phyloP scores from a whole-genome alignment of 2,113 vertebrate genomes.

The Labeo rohita region DNA sequence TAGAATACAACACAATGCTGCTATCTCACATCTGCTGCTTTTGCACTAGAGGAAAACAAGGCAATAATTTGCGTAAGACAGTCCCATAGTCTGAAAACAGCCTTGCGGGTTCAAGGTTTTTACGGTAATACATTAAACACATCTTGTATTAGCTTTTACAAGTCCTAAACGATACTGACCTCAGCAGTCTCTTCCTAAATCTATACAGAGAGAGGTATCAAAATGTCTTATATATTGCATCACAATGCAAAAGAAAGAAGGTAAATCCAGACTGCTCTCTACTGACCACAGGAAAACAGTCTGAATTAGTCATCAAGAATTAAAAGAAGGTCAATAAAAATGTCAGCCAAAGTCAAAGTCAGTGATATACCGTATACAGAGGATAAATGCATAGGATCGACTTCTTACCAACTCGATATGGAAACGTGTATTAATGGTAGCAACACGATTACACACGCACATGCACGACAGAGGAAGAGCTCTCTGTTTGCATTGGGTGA shows the following conservation, averaged over 20 bases:
- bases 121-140: not conserved
- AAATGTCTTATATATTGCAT: slow-evolving; percentile 36
- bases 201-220: slow-evolving; percentile 23
- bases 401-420: not conserved
- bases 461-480: not conserved
- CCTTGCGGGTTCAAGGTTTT: not conserved
- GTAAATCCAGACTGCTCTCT: slow-evolving; percentile 15
- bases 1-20: not conserved
- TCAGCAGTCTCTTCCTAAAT: slow-evolving; percentile 2
- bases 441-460: not conserved
- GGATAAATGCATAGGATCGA: slow-evolving; percentile 13
- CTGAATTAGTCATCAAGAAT: not conserved
- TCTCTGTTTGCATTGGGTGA: not conserved
- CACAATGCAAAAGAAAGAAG: slow-evolving; percentile 33
- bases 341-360: not conserved
- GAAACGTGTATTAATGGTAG: not conserved
- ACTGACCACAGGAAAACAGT: slow-evolving; percentile 41
- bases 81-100: not conserved
- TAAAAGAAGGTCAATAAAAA: not conserved
- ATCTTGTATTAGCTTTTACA: not conserved
- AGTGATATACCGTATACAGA: slow-evolving; percentile 3
- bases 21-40: not conserved
- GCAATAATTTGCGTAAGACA: not conserved
- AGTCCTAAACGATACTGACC: slow-evolving; percentile 1
- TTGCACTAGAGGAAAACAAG: slow-evolving; percentile 7